Evolutionary conservation across 2,888 invertebrate species (phyloP), one percentile per base, ranked within the genome.

Genomic region (Trypoxylon attenuatum): DNA sequence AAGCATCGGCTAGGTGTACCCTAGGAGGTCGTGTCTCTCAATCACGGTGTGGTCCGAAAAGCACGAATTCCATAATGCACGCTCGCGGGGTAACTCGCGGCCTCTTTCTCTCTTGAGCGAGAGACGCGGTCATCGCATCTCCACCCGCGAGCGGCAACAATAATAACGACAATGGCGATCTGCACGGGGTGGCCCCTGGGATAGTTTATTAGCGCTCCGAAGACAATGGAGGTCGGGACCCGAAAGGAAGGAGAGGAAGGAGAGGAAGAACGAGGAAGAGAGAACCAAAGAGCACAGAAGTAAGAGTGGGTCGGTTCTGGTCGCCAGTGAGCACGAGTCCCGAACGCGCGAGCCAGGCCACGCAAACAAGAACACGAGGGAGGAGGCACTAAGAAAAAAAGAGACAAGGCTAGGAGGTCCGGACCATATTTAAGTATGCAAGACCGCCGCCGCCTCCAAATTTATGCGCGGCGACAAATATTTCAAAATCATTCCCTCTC

Each of bases 201-300:
- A 85, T 85, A 81, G 85, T 85, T 85, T 85, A 85, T 85, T 84
- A 85, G 85, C 81, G 84, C 78, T 83, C 78, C 67, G 77, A 75
- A 84, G 83, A 85, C 85, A 85, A 85, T 85, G 82, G 85, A 84
- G 85, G 84, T 85, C 85, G 82, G 76, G 85, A 85, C 85, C 84
- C 82, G 82, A 84, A 85, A 84, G 81, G 82, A 84, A 81, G 77
- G 74, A 33, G 13, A 10, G n/a, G 33, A 33, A 10, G n/a, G 33
- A 81, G 80, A 76, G 71, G 65, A 62, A 68, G 62, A 75, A 69
- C 66, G 66, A 72, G 69, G 65, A 65, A 67, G 66, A 63, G 69
- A 65, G 67, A 58, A 68, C 33, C 33, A 65, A 70, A 73, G 75
- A 81, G 76, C 79, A 70, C 76, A 76, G 76, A 71, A 78, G 69